Base-by-base conservation (phyloP, 2,888 invertebrate genomes). In the Argynnis bischoffii region DNA sequence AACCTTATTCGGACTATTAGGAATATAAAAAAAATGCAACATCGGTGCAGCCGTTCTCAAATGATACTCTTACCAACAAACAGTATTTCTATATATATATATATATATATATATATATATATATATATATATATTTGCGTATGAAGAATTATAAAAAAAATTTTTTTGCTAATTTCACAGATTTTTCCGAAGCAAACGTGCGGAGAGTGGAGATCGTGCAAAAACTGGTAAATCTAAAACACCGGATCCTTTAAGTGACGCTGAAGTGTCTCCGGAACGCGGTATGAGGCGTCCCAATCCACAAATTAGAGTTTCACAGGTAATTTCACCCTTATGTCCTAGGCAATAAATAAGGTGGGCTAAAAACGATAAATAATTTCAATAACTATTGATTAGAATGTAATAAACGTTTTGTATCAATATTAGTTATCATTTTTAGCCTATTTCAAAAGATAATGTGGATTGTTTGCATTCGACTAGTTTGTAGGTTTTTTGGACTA, bases 111-210 rank as follows among this genome's bases (percentile, higher is more conserved):
- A n/a, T n/a, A n/a, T n/a, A n/a, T n/a, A n/a, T n/a, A n/a, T n/a
- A n/a, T n/a, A n/a, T n/a, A n/a, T n/a, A n/a, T n/a, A n/a, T n/a
- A n/a, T n/a, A n/a, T n/a, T 41, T 41, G 35, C 2, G 35, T 11
- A 8, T 11, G 8, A 41, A 11, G 2, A 41, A 41, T 41, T 8
- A 41, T n/a, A n/a, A n/a, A n/a, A 41, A 11, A 41, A 8, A 0
- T 26, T 26, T 26, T 3, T 26, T 41, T 41, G 2, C 1, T 11
- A 41, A 41, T 41, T 41, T 41, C 2, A 41, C 31, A 95, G 97
- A 86, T 98, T 98, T 89, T 98, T 98, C 88, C 95, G 96, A 41
- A 96, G 97, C 79, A 97, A 97, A 84, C 94, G 96, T 53, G 95
- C 95, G 21, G 94, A 95, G 78, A 95, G 95, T 74, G 95, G 94